Base-by-base conservation (phyloP, 1,140 invertebrate genomes). In the Pollicipes pollicipes region DNA sequence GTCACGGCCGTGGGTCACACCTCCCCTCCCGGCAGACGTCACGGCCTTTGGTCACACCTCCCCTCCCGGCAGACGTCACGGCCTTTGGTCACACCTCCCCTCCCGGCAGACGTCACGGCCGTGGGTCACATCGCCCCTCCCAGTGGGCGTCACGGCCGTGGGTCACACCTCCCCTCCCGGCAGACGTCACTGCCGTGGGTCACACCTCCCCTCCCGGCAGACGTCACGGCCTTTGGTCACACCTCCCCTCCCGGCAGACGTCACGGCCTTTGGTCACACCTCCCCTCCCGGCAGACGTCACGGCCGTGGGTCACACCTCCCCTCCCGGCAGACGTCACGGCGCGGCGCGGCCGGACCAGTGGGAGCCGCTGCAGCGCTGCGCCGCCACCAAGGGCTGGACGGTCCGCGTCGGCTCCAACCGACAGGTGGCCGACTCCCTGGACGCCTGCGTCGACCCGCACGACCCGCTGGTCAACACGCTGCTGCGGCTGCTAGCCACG, bases 401-500 rank as follows among this genome's bases (percentile, higher is more conserved):
- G n/a, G 74, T 83, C 63, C 77, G 80, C 70, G 77, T 78, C 1
- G 74, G 75, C 21, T 77, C 74, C 69, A 80, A 80, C 35, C 81
- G 80, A 70, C 75, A 73, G 0, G 74, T 83, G 35, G 80, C 82
- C 17, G 75, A 79, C 35, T 82, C 80, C 66, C 72, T 83, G 30
- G 77, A 82, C 68, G 74, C 72, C 21, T 78, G 80, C 13, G 74
- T 77, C 16, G 76, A 82, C 69, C 72, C 73, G 3, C 73, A 76
- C 17, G 80, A 83, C 74, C 78, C 78, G 24, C 77, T 78, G 72
- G 78, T 82, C 72, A 83, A 83, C 74, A 80, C n/a, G 70, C 30
- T 81, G n/a, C 68, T 81, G 35, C 72, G 78, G 67, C 76, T 75
- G 21, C 73, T 80, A 69, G 78, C 79, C 13, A 80, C 78, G 17